phyloP scores from a whole-genome alignment of 2,888 invertebrate genomes.

The Eledone cirrhosa region DNA sequence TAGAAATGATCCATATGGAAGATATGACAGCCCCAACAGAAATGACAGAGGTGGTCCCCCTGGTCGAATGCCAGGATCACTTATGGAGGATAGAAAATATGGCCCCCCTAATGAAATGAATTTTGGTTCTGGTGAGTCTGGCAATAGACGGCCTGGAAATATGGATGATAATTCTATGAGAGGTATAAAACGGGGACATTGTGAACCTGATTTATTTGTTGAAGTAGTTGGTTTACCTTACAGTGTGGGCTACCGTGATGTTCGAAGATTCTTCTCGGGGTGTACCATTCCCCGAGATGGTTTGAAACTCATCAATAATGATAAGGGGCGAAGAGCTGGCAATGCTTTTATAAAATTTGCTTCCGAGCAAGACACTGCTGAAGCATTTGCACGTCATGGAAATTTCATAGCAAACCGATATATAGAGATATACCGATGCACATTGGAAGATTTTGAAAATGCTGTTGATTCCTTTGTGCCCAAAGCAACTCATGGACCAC shows the following conservation, averaged over 20 bases:
- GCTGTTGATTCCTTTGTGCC: constrained; percentile 73
- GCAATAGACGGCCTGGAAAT: constrained; percentile 1
- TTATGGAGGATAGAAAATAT: constrained; percentile 12
- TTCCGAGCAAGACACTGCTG: constrained; percentile 75
- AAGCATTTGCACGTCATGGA: constrained; percentile 75
- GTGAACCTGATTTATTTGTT: constrained; percentile 64
- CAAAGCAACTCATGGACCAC: background rate
- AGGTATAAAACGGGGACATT: constrained; percentile 33
- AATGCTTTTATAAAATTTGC: constrained; percentile 81
- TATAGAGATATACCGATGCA: constrained; percentile 76
- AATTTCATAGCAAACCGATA: constrained; percentile 75
- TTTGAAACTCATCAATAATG: constrained; percentile 85
- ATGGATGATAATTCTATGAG: constrained; percentile 27
- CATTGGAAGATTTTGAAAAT: constrained; percentile 78
- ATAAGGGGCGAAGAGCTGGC: constrained; percentile 81
- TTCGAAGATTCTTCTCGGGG: constrained; percentile 83
- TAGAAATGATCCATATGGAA: background rate
- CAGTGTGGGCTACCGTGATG: constrained; percentile 79
- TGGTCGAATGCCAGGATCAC: background rate
- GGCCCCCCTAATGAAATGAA: constrained; percentile 15
- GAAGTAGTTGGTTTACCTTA: constrained; percentile 79
- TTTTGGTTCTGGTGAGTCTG: background rate
- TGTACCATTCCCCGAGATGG: constrained; percentile 81
- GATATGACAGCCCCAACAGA: constrained; percentile 4
- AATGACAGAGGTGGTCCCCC: background rate